Evolutionary conservation across 2,888 invertebrate genomes (phyloP), one percentile per base, ranked within the genome.

Genomic region (Blera fallax): DNA sequence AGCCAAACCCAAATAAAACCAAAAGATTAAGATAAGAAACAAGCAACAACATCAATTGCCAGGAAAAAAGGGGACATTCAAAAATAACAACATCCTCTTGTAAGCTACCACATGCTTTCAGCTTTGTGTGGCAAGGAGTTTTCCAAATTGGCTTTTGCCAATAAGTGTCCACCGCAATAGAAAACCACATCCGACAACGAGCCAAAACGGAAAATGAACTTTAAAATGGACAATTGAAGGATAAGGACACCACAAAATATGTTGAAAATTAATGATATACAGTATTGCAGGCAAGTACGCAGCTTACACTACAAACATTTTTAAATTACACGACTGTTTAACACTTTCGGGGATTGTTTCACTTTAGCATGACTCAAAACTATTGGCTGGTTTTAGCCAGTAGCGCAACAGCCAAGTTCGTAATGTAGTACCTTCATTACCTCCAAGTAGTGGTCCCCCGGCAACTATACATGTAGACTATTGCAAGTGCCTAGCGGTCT

Each of bases 11-110:
- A 82, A 77, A 82, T 37, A 72, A 72, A 64, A 78, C 78, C 72
- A 21, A 65, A 52, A 78, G 78, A 82, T 78, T 65, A 78, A 67
- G 58, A 83, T 78, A 62, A 72, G 70, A 60, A 58, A 82, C 64
- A 48, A 72, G 27, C 27, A 21, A 43, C 34, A 58, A 21, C 34
- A 69, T 18, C 27, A 32, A 76, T 40, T 27, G 21, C 43, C 43
- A 45, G 16, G 10, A 45, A 65, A 43, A 21, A 1, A 45, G 45
- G 43, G 43, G 32, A 64, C 52, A 34, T 43, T n/a, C n/a, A n/a
- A n/a, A n/a, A n/a, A n/a, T n/a, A 54, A 8, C 24, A 16, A 43
- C 54, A 43, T 43, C 43, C 21, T 54, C 16, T 29, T n/a, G 16
- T 18, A 24, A 40, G 40, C 4, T 29, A 16, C 21, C 1, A 58